phyloP scores from a whole-genome alignment of 2,888 invertebrate genomes.

The Caenorhabditis sp. region DNA sequence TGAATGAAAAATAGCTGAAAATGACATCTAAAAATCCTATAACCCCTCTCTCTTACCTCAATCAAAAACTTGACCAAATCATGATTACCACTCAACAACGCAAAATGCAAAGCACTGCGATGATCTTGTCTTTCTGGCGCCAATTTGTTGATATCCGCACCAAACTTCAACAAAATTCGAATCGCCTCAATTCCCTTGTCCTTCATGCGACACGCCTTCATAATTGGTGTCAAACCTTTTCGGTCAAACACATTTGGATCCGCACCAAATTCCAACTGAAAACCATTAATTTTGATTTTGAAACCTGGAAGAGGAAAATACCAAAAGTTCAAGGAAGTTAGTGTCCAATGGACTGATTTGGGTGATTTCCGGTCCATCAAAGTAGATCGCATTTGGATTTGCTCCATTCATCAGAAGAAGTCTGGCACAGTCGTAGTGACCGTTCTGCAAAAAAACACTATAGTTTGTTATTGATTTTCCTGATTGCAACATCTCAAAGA shows the following conservation, averaged over 20 bases:
- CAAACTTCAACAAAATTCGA: conserved; percentile 75
- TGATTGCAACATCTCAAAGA: too few species aligned
- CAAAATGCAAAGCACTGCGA: conserved; percentile 87
- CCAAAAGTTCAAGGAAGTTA: conserved; percentile 81
- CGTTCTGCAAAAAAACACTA: conserved; percentile 42
- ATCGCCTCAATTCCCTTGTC: conserved; percentile 79
- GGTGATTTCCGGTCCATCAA: conserved; percentile 80
- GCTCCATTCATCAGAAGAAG: conserved; percentile 84
- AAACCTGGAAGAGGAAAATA: conserved; percentile 18
- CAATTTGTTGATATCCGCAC: conserved; percentile 85
- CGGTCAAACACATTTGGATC: conserved; percentile 86
- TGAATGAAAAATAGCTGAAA: too few species aligned
- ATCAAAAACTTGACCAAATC: conserved; percentile 82
- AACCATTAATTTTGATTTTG: background rate
- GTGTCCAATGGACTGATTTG: conserved; percentile 79
- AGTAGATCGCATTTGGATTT: conserved; percentile 83
- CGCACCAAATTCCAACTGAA: conserved; percentile 82
- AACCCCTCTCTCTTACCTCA: conserved; percentile 29
- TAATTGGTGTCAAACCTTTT: conserved; percentile 86
- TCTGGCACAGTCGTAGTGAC: conserved; percentile 74
- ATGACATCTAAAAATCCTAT: too few species aligned
- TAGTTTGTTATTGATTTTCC: too few species aligned
- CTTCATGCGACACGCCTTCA: conserved; percentile 85
- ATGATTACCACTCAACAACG: conserved; percentile 81
- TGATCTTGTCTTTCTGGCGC: conserved; percentile 86